Evolutionary conservation across 37 sponge, comb jelly and placozoan species (phyloP).

Genomic region (Axinella damicornis): DNA sequence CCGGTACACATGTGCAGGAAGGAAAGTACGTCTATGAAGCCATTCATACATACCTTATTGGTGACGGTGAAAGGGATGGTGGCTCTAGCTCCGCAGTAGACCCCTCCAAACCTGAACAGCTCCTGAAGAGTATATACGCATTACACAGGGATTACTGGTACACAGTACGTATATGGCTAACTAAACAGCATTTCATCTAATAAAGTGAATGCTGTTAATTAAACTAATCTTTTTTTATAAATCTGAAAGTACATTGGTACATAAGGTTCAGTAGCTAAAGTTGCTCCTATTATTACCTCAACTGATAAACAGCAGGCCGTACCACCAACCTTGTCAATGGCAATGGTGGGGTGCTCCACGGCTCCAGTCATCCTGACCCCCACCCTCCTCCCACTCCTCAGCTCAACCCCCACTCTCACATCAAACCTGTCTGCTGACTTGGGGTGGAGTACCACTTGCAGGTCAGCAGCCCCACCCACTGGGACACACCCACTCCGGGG

Average conservation of each 20-base stretch:
- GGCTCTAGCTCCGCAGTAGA: slow-evolving; percentile 69
- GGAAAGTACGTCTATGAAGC: no score
- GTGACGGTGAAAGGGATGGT: slow-evolving; percentile 55
- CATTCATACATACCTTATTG: slow-evolving; percentile 54
- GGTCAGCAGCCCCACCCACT: slow-evolving; percentile 65
- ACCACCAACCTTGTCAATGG: slow-evolving; percentile 52
- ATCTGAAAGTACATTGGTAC: background rate
- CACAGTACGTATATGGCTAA: no score
- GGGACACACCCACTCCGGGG: slow-evolving; percentile 85
- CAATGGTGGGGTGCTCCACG: slow-evolving; percentile 78
- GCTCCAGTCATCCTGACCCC: slow-evolving; percentile 66
- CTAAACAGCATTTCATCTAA: no score
- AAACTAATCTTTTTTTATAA: no score
- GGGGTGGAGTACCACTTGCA: slow-evolving; percentile 54
- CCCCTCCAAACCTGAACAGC: slow-evolving; percentile 80
- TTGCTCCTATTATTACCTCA: background rate
- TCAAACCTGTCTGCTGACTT: slow-evolving; percentile 69
- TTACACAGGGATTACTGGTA: background rate
- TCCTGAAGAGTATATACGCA: slow-evolving; percentile 34
- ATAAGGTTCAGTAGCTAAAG: background rate
- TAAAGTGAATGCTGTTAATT: no score
- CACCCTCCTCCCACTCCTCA: slow-evolving; percentile 69
- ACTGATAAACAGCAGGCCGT: background rate
- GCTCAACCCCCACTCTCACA: slow-evolving; percentile 47
- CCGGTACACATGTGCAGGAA: no score